Percentiles rank a stretch among this genome's conserved stretches.
Evolutionary conservation across 2,888 invertebrate species (phyloP).

Genomic region (Ophioninae sp.): DNA sequence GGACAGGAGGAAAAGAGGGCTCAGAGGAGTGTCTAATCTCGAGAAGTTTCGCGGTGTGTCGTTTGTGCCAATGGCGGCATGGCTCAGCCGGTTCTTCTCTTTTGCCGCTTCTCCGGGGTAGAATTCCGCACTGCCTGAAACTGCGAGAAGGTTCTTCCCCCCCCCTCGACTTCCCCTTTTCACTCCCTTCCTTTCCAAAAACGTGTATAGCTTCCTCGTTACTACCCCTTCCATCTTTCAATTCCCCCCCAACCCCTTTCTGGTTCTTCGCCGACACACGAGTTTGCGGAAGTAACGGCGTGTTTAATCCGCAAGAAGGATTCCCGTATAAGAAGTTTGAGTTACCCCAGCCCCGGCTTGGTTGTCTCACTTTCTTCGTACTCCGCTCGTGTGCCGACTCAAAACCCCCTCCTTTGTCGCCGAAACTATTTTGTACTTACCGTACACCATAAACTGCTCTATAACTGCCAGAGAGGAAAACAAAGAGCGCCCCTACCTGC

Average conservation of each 20-base stretch:
- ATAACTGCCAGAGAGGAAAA: constrained; percentile 21
- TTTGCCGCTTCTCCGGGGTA: constrained; percentile 30
- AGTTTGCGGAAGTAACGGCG: constrained; percentile 61
- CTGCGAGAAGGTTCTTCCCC: constrained; percentile 28
- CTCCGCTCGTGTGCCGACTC: constrained; percentile 14
- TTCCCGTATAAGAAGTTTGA: constrained; percentile 56
- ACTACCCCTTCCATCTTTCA: background rate
- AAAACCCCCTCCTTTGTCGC: background rate
- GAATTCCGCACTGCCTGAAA: constrained; percentile 56
- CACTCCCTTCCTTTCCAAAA: constrained; percentile 28
- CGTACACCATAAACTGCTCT: constrained; percentile 17
- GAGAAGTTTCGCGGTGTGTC: constrained; percentile 59
- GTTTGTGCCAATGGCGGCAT: constrained; percentile 55
- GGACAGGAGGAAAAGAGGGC: constrained; percentile 1
- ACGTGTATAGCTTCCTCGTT: constrained; percentile 23
- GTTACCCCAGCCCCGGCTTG: constrained; percentile 8
- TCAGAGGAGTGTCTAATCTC: constrained; percentile 51
- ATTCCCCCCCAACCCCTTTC: constrained; percentile 6
- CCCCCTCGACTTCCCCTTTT: too few relatives aligned
- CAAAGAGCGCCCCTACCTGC: background rate
- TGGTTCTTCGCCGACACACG: constrained; percentile 23
- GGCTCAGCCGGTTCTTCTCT: constrained; percentile 32
- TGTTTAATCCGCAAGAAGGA: constrained; percentile 60
- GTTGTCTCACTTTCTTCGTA: constrained; percentile 21
- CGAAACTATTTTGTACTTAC: background rate